Evolutionary conservation across 2,113 vertebrate species (phyloP).

Genomic region (Ceyx cyanopectus): DNA sequence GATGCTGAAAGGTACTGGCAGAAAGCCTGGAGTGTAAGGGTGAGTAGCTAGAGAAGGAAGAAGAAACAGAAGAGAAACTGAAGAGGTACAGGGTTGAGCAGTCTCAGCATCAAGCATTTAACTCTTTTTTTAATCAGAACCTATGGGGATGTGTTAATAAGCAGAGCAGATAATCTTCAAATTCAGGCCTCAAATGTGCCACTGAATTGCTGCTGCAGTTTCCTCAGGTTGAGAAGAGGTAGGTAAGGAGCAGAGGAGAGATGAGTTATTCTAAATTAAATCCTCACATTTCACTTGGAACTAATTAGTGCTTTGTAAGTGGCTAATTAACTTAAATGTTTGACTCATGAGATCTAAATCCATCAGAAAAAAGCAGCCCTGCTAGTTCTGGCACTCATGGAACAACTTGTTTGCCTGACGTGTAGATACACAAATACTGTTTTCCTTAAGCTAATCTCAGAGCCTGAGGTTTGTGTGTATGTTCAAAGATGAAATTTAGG

Average conservation of each 20-base stretch:
- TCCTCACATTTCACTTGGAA: not conserved
- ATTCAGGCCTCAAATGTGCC: not conserved
- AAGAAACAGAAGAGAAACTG: not conserved
- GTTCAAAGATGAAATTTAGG: not conserved
- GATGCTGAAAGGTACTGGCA: not conserved
- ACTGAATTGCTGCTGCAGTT: not conserved
- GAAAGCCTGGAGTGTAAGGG: not conserved
- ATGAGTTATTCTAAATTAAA: not conserved
- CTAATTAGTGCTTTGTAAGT: slow-evolving; percentile 29
- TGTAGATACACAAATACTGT: not conserved
- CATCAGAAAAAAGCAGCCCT: not conserved
- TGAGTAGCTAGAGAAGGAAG: not conserved
- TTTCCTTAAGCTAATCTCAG: not conserved
- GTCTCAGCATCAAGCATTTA: not conserved
- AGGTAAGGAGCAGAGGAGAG: not conserved
- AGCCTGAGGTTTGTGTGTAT: not conserved
- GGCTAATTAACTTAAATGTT: slow-evolving; percentile 33
- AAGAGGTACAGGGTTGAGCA: not conserved
- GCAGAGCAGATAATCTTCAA: not conserved
- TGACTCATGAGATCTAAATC: slow-evolving; percentile 2
- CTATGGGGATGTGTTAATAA: not conserved
- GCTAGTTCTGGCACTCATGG: not conserved
- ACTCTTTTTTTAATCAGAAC: not conserved
- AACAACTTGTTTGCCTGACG: not conserved
- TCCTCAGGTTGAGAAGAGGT: not conserved